Conservation (phyloP, 2,113 vertebrate species). For the Deroptyus accipitrinus region DNA sequence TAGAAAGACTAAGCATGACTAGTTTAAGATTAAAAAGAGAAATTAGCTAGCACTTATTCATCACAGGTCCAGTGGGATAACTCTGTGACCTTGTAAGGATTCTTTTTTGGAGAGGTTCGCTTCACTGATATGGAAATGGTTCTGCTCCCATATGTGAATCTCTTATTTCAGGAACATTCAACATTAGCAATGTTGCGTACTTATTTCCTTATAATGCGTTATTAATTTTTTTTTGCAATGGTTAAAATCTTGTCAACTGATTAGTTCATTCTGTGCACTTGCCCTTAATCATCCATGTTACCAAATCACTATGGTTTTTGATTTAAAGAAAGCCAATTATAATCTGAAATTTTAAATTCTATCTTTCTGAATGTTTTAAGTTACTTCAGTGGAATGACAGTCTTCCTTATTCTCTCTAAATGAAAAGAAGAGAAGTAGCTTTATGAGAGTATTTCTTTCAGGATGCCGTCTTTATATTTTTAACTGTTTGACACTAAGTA, state of each 20-base stretch:
- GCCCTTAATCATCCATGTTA: not conserved
- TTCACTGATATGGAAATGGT: not conserved
- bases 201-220: not conserved
- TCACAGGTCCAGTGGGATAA: not conserved
- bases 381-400: not conserved
- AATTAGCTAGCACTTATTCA: not conserved
- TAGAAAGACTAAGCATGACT: not conserved
- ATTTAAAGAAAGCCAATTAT: not conserved
- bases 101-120: not conserved
- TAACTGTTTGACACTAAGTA: not conserved
- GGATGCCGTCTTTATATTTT: not conserved
- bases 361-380: not conserved
- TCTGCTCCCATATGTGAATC: not conserved
- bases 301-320: not conserved
- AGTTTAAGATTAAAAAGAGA: not conserved
- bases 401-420: not conserved
- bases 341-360: not conserved
- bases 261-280: not conserved
- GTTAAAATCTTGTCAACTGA: not conserved
- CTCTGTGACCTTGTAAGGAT: not conserved
- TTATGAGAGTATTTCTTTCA: not conserved
- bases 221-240: not conserved
- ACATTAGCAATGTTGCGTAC: not conserved
- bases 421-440: not conserved
- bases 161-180: not conserved